phyloP scores from a whole-genome alignment of 2,888 invertebrate genomes.

The Tetanocera ferruginea region DNA sequence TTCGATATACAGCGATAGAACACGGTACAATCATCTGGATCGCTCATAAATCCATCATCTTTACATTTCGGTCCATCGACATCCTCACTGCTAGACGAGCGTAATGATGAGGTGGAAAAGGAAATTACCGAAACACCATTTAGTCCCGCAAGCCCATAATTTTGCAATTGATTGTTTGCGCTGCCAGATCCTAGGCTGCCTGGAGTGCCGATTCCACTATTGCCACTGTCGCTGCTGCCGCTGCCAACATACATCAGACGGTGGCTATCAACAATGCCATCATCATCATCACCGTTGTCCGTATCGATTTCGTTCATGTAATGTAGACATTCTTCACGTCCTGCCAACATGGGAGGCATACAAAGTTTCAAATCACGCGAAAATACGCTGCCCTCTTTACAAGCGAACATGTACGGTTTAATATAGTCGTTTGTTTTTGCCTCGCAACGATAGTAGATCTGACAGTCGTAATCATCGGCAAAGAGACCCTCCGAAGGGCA shows the following conservation, averaged over 20 bases:
- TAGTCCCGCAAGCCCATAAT: conserved; percentile 64
- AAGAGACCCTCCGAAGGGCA: conserved; percentile 81
- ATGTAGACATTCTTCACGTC: conserved; percentile 77
- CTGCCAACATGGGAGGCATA: conserved; percentile 79
- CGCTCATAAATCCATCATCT: conserved; percentile 80
- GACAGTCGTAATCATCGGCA: conserved; percentile 80
- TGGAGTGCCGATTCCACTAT: conserved; percentile 51
- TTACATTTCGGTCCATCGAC: conserved; percentile 69
- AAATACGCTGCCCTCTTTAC: conserved; percentile 82
- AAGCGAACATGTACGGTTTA: conserved; percentile 78
- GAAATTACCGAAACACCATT: conserved; percentile 67
- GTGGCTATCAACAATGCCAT: conserved; percentile 38
- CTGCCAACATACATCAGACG: conserved; percentile 48
- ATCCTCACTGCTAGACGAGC: conserved; percentile 54
- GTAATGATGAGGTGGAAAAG: conserved; percentile 64
- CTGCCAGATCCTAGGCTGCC: conserved; percentile 47
- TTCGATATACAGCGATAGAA: conserved; percentile 83
- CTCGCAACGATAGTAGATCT: conserved; percentile 82
- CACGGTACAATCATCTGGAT: conserved; percentile 78
- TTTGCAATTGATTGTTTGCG: conserved; percentile 56
- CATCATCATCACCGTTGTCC: conserved; percentile 47
- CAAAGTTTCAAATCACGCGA: conserved; percentile 78
- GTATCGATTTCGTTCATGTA: conserved; percentile 65
- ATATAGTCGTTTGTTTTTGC: conserved; percentile 71
- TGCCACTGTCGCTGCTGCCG: conserved; percentile 53